Evolutionary conservation across 2,888 invertebrate species (phyloP).

Genomic region (Schizaphis graminum): DNA sequence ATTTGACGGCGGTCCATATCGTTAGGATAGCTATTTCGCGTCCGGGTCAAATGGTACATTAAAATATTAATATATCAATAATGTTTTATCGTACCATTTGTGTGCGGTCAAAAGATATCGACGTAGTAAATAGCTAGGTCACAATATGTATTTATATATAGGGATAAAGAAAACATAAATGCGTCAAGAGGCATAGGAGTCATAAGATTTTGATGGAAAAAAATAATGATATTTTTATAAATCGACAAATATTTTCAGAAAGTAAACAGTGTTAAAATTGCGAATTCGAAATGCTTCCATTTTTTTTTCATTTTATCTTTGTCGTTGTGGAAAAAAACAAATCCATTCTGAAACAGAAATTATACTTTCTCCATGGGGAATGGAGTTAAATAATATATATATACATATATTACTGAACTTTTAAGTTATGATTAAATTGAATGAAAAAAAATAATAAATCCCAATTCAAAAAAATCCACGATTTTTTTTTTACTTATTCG

Average conservation of each 20-base stretch:
- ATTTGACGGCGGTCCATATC: not conserved
- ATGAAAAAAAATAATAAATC: not conserved
- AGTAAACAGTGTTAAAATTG: conserved; percentile 1
- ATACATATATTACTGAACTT: not conserved
- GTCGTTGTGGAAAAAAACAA: not conserved
- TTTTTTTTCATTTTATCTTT: not conserved
- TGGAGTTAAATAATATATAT: not conserved
- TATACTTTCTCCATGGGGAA: not conserved
- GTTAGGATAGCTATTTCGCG: not conserved
- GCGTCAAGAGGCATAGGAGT: not conserved
- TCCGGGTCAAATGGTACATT: conserved; percentile 3
- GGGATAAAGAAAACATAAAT: not conserved
- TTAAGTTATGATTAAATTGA: not conserved
- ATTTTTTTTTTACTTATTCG: not conserved
- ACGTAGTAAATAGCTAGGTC: not conserved
- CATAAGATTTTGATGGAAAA: not conserved
- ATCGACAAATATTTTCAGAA: not conserved
- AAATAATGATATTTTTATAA: not conserved
- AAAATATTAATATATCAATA: not conserved
- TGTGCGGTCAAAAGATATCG: not conserved
- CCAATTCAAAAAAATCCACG: not conserved
- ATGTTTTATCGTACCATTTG: not conserved
- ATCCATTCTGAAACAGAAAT: not conserved
- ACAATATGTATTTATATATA: not conserved
- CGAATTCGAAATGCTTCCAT: not conserved